Evolutionary conservation across 2,888 invertebrate genomes (phyloP).

Genomic region (Clitarchus hookeri): DNA sequence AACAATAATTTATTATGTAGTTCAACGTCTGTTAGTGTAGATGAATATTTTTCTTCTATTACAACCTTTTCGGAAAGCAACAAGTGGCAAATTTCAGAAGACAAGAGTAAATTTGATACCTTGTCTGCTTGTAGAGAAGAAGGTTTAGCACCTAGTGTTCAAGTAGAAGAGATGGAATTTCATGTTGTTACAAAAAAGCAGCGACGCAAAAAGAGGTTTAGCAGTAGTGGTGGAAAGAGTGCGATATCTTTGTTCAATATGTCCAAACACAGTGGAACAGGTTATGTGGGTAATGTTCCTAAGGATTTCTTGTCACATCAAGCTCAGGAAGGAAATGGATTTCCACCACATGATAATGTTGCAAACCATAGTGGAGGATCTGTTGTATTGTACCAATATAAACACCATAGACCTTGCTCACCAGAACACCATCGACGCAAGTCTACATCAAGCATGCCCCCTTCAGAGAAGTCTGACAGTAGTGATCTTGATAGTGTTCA

Average conservation of each 20-base stretch:
- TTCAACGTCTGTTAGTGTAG: not conserved
- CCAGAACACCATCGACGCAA: constrained; percentile 59
- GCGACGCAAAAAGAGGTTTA: constrained; percentile 72
- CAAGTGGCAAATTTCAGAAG: constrained; percentile 18
- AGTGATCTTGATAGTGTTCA: constrained; percentile 80
- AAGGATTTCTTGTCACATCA: constrained; percentile 37
- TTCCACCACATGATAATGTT: constrained; percentile 41
- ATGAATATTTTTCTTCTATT: not conserved
- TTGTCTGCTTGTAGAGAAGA: not conserved
- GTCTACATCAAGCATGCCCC: constrained; percentile 79
- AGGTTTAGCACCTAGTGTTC: not conserved
- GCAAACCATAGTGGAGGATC: constrained; percentile 31
- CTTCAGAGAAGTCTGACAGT: constrained; percentile 82
- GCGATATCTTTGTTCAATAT: constrained; percentile 34
- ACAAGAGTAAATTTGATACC: not conserved
- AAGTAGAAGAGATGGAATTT: constrained; percentile 62
- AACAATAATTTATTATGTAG: not conserved
- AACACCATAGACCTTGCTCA: constrained; percentile 47
- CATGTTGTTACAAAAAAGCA: constrained; percentile 83
- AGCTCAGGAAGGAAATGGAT: constrained; percentile 42
- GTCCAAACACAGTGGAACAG: constrained; percentile 28
- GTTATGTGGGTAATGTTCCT: constrained; percentile 26
- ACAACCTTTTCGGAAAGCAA: constrained; percentile 4
- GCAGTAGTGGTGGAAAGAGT: constrained; percentile 56
- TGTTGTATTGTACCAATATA: constrained; percentile 37